These are phyloP conservation scores for Steinernema feltiae DNA, from an alignment of 1,140 invertebrate genomes.

Conservation along the genomic window DNA sequence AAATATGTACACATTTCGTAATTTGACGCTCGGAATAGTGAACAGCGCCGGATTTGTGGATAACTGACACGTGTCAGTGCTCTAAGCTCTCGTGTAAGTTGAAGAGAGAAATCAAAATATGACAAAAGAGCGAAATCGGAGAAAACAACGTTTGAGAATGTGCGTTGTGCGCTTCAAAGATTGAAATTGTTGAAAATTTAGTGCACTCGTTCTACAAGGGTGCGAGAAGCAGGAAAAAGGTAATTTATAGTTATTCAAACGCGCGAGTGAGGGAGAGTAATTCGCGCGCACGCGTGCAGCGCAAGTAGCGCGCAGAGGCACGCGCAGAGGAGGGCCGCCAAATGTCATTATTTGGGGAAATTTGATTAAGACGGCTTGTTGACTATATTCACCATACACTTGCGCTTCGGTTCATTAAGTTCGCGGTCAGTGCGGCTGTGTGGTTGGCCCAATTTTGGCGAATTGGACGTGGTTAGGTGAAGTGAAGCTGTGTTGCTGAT, in stretches of 20 bases:
- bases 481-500: too few relatives aligned
- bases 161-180: too few relatives aligned
- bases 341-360: conserved; percentile 10
- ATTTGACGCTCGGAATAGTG: background rate
- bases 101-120: too few relatives aligned
- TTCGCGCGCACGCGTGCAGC: background rate
- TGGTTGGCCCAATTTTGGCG: too few relatives aligned
- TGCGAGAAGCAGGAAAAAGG: background rate
- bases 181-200: background rate
- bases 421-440: background rate
- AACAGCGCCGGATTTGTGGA: background rate
- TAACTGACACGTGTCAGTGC: background rate
- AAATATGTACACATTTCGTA: background rate
- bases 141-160: too few relatives aligned
- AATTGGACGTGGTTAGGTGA: background rate
- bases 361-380: conserved; percentile 13
- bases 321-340: conserved; percentile 6
- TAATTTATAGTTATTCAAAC: conserved; percentile 4
- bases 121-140: too few relatives aligned
- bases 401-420: conserved; percentile 8
- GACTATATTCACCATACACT: conserved; percentile 1
- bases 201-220: background rate
- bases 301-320: background rate
- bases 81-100: too few relatives aligned
- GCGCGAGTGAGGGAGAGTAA: background rate